Conservation (phyloP, 2,888 invertebrate genomes). For the Spisula solida region DNA sequence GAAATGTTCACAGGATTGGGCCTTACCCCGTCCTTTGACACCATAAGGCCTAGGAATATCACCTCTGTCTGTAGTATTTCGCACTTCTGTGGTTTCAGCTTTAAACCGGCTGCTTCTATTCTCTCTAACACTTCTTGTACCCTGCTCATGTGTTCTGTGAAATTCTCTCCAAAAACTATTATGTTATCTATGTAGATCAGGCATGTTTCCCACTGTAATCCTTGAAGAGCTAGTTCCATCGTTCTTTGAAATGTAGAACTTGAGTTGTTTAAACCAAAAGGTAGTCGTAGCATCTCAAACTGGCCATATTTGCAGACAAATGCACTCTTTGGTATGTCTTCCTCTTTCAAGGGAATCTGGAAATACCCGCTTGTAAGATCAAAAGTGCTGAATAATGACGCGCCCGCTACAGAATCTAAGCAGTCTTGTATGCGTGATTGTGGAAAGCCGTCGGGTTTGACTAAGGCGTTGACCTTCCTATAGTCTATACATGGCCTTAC, state of each 20-base stretch:
- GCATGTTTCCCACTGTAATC: neutral
- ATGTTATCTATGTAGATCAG: no score
- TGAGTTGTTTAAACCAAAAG: constrained; percentile 44
- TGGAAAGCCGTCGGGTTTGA: constrained; percentile 37
- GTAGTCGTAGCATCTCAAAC: constrained; percentile 62
- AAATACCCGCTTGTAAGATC: constrained; percentile 51
- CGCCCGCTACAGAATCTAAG: constrained; percentile 42
- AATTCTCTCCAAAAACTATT: no score
- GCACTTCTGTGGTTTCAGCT: no score
- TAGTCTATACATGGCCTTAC: constrained; percentile 52
- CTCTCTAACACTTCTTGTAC: no score
- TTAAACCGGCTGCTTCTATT: no score
- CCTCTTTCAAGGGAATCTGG: constrained; percentile 41
- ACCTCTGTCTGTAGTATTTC: no score
- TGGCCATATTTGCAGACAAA: constrained; percentile 61
- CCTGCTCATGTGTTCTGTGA: no score
- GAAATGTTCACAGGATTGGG: no score
- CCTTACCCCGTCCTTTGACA: no score
- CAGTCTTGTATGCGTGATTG: constrained; percentile 41
- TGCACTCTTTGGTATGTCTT: constrained; percentile 47
- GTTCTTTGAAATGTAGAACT: neutral
- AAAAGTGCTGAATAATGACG: constrained; percentile 37
- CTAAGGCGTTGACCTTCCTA: constrained; percentile 30
- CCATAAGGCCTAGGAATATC: no score
- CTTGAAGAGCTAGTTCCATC: neutral